A percentile compares a stretch with the other conserved stretches of the same genome.
Conservation (phyloP, 1,140 invertebrate species). For the Apis laboriosa region DNA sequence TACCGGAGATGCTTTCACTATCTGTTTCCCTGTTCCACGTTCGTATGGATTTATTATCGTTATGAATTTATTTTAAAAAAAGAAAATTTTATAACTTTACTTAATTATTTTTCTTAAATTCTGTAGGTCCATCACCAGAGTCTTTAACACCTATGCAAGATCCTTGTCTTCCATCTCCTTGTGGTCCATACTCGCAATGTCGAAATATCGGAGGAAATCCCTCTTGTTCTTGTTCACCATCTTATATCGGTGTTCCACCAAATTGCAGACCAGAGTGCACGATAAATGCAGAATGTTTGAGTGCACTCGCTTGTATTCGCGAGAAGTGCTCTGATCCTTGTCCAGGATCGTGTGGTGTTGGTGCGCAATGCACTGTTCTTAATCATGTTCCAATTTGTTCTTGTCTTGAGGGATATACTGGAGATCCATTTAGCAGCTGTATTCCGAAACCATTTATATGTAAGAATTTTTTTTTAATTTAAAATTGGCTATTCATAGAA, state of each 20-base stretch:
- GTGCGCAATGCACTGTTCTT: constrained; percentile 85
- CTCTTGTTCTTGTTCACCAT: constrained; percentile 83
- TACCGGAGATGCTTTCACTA: constrained; percentile 83
- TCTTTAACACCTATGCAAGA: constrained; percentile 76
- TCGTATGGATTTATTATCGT: constrained; percentile 4
- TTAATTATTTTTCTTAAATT: too few species aligned
- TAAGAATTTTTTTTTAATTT: constrained; percentile 50
- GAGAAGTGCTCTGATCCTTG: constrained; percentile 87
- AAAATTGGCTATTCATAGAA: not conserved
- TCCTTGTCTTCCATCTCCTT: constrained; percentile 86
- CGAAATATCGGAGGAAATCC: constrained; percentile 83
- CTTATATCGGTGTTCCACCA: constrained; percentile 84
- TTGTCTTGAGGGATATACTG: constrained; percentile 85
- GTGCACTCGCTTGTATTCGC: constrained; percentile 83
- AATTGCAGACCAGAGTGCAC: constrained; percentile 86
- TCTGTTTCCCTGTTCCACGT: constrained; percentile 68
- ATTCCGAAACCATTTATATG: constrained; percentile 68
- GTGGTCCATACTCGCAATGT: constrained; percentile 87
- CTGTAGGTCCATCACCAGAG: constrained; percentile 57
- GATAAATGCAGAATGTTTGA: constrained; percentile 84
- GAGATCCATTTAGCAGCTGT: constrained; percentile 86
- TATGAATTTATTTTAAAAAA: not conserved
- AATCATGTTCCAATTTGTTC: constrained; percentile 86
- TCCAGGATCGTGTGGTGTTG: constrained; percentile 85
- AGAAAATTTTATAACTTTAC: too few species aligned